Evolutionary conservation across 2,888 invertebrate species (phyloP).

Genomic region (Torymus texanus): DNA sequence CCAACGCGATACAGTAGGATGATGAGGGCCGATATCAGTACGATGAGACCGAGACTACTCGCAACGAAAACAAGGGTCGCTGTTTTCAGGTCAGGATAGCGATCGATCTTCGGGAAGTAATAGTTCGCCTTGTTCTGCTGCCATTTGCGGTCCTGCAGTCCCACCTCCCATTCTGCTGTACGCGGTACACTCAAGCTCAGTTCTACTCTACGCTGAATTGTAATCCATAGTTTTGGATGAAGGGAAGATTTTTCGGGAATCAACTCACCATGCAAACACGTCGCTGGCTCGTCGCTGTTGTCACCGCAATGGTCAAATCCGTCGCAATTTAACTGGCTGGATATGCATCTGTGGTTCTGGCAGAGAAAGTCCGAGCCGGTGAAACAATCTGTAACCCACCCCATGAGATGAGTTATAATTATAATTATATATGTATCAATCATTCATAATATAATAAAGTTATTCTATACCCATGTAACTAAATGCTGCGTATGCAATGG

Average conservation of each 20-base stretch:
- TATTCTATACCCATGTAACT: slow-evolving; percentile 79
- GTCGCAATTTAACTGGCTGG: slow-evolving; percentile 82
- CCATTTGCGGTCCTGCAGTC: slow-evolving; percentile 79
- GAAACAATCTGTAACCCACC: slow-evolving; percentile 78
- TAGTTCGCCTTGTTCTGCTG: slow-evolving; percentile 83
- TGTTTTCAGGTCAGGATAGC: slow-evolving; percentile 81
- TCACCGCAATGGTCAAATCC: slow-evolving; percentile 88
- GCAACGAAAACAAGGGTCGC: slow-evolving; percentile 81
- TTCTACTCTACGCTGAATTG: no score
- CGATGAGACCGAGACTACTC: slow-evolving; percentile 80
- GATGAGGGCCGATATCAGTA: slow-evolving; percentile 80
- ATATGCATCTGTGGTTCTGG: slow-evolving; percentile 83
- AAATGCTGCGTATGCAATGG: slow-evolving; percentile 83
- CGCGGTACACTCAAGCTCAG: no score
- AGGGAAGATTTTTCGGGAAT: no score
- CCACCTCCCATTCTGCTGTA: slow-evolving; percentile 77
- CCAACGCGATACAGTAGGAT: slow-evolving; percentile 81
- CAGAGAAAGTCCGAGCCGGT: slow-evolving; percentile 83
- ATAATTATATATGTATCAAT: neutral
- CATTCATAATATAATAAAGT: no score
- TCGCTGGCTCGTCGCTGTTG: slow-evolving; percentile 81
- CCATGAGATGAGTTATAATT: neutral
- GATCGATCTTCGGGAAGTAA: slow-evolving; percentile 82
- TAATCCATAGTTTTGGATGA: no score
- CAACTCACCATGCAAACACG: slow-evolving; percentile 77